phyloP scores from a whole-genome alignment of 2,113 vertebrate genomes.

The Zosterops borbonicus region DNA sequence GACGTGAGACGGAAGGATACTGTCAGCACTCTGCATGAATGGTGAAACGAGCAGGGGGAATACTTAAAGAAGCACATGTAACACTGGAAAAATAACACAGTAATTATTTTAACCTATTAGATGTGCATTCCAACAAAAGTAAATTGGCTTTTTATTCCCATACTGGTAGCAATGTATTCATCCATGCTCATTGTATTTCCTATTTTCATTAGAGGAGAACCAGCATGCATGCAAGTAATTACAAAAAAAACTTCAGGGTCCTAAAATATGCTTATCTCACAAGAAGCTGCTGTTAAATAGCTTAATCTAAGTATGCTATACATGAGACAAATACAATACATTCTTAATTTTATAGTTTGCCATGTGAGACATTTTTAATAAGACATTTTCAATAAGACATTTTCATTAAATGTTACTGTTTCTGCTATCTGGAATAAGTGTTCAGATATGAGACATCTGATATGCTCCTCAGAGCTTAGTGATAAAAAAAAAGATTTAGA shows the following conservation, averaged over 20 bases:
- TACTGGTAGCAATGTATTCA: not conserved
- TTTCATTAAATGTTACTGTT: constrained; percentile 29
- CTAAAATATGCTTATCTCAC: not conserved
- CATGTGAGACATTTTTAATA: not conserved
- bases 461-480: not conserved
- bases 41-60: not conserved
- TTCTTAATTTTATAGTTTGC: constrained; percentile 4
- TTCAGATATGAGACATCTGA: not conserved
- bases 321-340: not conserved
- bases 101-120: constrained; percentile 18
- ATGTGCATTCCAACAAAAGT: not conserved
- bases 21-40: not conserved
- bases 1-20: not conserved
- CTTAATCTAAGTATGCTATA: not conserved
- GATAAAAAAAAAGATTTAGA: not conserved
- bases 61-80: not conserved
- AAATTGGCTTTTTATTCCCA: constrained; percentile 38
- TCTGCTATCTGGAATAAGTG: not conserved
- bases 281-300: not conserved
- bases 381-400: not conserved
- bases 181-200: constrained; percentile 4
- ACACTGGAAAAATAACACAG: not conserved
- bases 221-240: not conserved
- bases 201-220: constrained; percentile 35
- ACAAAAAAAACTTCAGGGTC: not conserved